Evolutionary conservation across 2,888 invertebrate genomes (phyloP), one percentile per base, ranked within the genome.

Genomic region (Tipula helvola): DNA sequence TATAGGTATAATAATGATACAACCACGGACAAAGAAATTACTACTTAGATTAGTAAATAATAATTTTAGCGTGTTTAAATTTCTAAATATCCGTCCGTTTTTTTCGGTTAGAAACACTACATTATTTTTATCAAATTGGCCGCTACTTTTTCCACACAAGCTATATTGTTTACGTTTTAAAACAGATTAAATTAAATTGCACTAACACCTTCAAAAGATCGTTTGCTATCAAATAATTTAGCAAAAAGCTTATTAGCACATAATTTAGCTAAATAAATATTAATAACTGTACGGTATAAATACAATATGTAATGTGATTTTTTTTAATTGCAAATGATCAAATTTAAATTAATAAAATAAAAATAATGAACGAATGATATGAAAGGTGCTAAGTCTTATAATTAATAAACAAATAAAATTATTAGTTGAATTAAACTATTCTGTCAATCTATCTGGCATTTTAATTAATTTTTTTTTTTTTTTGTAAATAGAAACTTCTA

Each of bases 351-450:
- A 71, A 71, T 52, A 28, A 39, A 39, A 39, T 3, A 39, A 39
- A 39, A 71, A 71, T 71, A 28, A 28, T 71, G 18, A 12, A 71
- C 28, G 71, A 71, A 71, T 71, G 71, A 28, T 28, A 71, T 71
- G 71, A 71, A 71, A 71, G 71, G 71, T 71, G 71, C 71, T 71
- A 71, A n/a, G 71, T 71, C 71, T 71, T 71, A 71, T 71, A 71
- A 71, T 71, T 71, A 71, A 28, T 10, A 0, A 28, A 71, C 3
- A 71, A 71, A 71, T 71, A 71, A 71, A 71, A 71, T 28, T 28
- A 71, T 71, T 71, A 71, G 71, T 71, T 28, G 28, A 28, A 57
- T 57, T 57, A 44, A 10, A 44, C 39, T 39, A 7, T 16, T 18
- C 71, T 28, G 71, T 28, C 28, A 71, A 28, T 16, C 52, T 57